phyloP scores from a whole-genome alignment of 2,113 vertebrate genomes.

The Seriola dumerili region DNA sequence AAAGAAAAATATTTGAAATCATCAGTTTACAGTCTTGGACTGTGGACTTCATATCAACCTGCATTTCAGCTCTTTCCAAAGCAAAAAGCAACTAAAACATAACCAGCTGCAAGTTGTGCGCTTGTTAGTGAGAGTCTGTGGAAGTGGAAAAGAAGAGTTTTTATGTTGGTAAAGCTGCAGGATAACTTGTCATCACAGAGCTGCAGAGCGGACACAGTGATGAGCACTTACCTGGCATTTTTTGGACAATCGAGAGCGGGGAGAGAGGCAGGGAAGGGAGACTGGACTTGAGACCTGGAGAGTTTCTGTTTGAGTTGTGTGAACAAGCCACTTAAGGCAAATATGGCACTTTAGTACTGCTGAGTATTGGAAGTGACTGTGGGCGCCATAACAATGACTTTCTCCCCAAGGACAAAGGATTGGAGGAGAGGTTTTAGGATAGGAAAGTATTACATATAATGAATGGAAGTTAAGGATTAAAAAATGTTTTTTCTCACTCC shows the following conservation, averaged over 20 bases:
- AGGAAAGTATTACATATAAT: neutral
- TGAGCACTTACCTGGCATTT: constrained; percentile 27
- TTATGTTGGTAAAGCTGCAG: constrained; percentile 40
- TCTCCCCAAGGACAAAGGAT: neutral
- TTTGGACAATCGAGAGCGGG: constrained; percentile 13
- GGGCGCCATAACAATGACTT: neutral
- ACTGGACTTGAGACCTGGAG: constrained; percentile 25
- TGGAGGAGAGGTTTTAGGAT: neutral
- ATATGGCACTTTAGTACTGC: constrained; percentile 32
- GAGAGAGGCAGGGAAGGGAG: neutral
- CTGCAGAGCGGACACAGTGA: constrained; percentile 6
- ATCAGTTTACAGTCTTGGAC: neutral
- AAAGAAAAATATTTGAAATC: no score
- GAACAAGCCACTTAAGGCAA: constrained; percentile 28
- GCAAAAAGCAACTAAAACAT: neutral
- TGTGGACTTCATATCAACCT: neutral
- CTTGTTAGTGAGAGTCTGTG: constrained; percentile 2
- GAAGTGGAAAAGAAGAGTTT: constrained; percentile 22
- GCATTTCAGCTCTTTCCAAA: neutral
- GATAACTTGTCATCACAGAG: constrained; percentile 17
- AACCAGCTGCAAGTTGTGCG: neutral
- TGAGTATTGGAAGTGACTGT: constrained; percentile 5
- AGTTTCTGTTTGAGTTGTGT: constrained; percentile 26
- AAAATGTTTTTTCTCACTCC: neutral
- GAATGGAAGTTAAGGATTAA: neutral